Base-by-base conservation (phyloP, 2,113 vertebrate genomes). In the Takifugu flavidus region DNA sequence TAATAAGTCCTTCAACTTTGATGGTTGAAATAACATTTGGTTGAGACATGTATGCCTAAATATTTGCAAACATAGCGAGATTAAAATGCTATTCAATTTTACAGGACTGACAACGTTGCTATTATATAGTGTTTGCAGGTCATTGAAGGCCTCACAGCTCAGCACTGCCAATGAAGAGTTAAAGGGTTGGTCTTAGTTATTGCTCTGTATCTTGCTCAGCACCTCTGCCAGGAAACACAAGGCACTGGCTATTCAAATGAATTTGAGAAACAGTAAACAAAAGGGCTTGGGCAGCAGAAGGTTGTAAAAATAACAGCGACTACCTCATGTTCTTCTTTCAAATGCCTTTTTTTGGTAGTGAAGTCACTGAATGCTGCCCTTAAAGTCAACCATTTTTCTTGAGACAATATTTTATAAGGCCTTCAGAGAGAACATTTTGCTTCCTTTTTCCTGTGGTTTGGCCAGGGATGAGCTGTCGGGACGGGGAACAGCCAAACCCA, bases 401-500 rank as follows among this genome's bases (percentile, higher is more conserved):
- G 4, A 66, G 84, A 87, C 89, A 88, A 83, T 87, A 89, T 90
- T 90, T 88, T 83, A 86, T 59, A 56, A 84, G 86, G 70, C 72
- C 85, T 90, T 88, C 82, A 75, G 78, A 88, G 78, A 86, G 77
- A 80, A 80, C 75, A 82, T 82, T 78, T 80, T 56, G 78, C 87
- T 92, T 91, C 90, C 91, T 90, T 88, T 39, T 91, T 91, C 90
- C 91, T 91, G 89, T 88, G 90, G 90, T 90, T 89, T 90, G 84
- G 80, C 64, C 52, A 26, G 44, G 82, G 73, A 76, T 56, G 57
- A 75, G 80, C 85, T 76, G 84, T 83, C 75, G 75, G 78, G 78
- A 82, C 82, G 78, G 76, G 77, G 86, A 88, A 84, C 85, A 80
- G 89, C 90, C 90, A 91, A 91, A 90, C 88, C 89, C 87, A 89